Evolutionary conservation across 2,113 vertebrate genomes (phyloP), one percentile per base, ranked within the genome.

Genomic region (Silurus glanis): DNA sequence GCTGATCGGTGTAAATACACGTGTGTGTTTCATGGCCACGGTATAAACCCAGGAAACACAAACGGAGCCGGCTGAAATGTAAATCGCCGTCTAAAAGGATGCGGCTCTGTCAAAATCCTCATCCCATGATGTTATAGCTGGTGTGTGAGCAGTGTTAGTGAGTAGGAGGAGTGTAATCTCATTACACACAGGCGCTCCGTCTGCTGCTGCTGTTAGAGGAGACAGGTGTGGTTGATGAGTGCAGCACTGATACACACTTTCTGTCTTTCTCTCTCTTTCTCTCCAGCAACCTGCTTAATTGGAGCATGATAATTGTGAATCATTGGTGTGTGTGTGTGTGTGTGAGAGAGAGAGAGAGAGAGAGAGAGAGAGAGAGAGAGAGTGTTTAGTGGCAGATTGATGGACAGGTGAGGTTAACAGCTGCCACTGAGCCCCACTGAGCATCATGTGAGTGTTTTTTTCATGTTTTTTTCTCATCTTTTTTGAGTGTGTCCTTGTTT

Each of bases 351-450:
- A 84, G 79, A 91, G 83, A 79, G 76, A 37, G 53, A 90, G 83
- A 83, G 45, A 59, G 78, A 23, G 67, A 23, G 47, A 79, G 88
- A 85, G 88, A 78, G 72, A 90, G 85, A 82, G 49, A 37, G 59
- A 45, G 62, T 16, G 58, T 87, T 86, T 88, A 51, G 64, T 61
- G 59, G 10, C 56, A 75, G 72, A 92, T 83, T 92, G 93, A 94
- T 92, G 92, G 90, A 89, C 86, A 88, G 79, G 89, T 90, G 89
- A 86, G 86, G 84, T 56, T 87, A 93, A 88, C 93, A 94, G 92
- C 91, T 94, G 93, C 89, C 92, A 62, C 69, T 74, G 58, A 92
- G 91, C 93, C 92, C 91, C 62, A 12, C 76, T 85, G 88, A 83
- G 47, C 83, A 83, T 80, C 56, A 83, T 78, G 84, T 82, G 80